Conservation (phyloP, 1,140 invertebrate species). For the Wiebesia pumilae region DNA sequence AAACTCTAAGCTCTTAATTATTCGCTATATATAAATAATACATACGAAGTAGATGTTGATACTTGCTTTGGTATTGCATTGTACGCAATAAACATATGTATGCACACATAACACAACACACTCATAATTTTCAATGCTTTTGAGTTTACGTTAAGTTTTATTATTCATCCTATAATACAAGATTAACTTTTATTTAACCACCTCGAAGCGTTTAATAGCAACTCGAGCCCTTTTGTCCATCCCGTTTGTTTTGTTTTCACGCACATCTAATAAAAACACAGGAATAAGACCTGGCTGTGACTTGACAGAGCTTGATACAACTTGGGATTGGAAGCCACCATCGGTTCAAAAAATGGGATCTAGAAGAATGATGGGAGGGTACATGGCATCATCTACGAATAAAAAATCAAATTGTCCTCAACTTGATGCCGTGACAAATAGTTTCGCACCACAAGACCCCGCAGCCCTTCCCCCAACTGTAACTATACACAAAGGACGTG, state of each 20-base stretch:
- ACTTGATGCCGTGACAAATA: constrained; percentile 75
- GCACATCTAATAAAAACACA: constrained; percentile 72
- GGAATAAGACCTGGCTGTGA: constrained; percentile 91
- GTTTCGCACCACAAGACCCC: constrained; percentile 77
- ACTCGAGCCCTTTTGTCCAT: constrained; percentile 58
- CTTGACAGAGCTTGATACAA: constrained; percentile 84
- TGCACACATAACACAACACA: constrained; percentile 6
- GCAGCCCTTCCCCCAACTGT: constrained; percentile 77
- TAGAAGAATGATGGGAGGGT: constrained; percentile 67
- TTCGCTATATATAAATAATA: background rate
- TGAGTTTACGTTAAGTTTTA: constrained; percentile 49
- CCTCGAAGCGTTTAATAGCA: constrained; percentile 39
- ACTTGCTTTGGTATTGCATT: too few relatives aligned
- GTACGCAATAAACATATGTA: background rate
- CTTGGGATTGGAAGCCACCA: constrained; percentile 71
- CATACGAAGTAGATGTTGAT: too few relatives aligned
- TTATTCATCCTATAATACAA: constrained; percentile 47
- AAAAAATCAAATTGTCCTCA: constrained; percentile 72
- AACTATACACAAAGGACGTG: constrained; percentile 76
- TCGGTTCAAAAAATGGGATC: constrained; percentile 66
- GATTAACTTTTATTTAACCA: constrained; percentile 51
- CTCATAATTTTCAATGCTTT: constrained; percentile 44
- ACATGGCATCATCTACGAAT: constrained; percentile 57
- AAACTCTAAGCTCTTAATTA: background rate
- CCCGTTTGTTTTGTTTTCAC: constrained; percentile 71